A percentile compares a stretch with the other conserved stretches of the same genome.
These are phyloP conservation scores for Nerophis lumbriciformis DNA, from an alignment of 2,113 vertebrate species.

Conservation along the genomic window DNA sequence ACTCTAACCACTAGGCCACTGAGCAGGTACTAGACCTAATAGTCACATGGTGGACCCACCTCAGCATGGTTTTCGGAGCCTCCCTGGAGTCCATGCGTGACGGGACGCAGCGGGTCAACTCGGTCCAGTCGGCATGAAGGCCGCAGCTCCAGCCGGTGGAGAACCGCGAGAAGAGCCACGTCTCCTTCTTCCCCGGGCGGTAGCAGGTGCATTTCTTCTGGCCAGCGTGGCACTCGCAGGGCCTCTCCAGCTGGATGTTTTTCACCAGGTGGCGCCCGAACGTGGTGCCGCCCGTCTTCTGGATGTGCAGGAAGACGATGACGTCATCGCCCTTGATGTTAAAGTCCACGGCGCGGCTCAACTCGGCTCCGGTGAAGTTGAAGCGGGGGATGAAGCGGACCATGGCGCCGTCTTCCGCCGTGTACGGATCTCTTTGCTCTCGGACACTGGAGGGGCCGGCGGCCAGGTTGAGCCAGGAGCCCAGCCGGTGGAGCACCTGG, in stretches of 20 bases:
- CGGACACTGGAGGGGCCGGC: slow-evolving; percentile 23
- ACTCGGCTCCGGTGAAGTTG: slow-evolving; percentile 82
- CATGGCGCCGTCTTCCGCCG: slow-evolving; percentile 83
- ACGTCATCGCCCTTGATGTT: slow-evolving; percentile 92
- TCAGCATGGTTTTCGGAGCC: slow-evolving; percentile 66
- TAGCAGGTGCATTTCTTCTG: slow-evolving; percentile 97
- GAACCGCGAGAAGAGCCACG: slow-evolving; percentile 87
- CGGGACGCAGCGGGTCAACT: slow-evolving; percentile 83
- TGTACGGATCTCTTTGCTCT: slow-evolving; percentile 81
- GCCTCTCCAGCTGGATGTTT: slow-evolving; percentile 93
- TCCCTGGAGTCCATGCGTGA: slow-evolving; percentile 80
- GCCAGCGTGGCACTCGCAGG: slow-evolving; percentile 89
- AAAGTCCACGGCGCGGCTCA: slow-evolving; percentile 81
- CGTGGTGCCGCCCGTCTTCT: slow-evolving; percentile 85
- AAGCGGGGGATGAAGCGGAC: slow-evolving; percentile 84
- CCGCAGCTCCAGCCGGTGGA: slow-evolving; percentile 85
- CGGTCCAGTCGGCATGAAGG: slow-evolving; percentile 82
- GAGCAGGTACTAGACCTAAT: no score
- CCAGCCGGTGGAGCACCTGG: slow-evolving; percentile 78
- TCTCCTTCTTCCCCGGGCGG: slow-evolving; percentile 89
- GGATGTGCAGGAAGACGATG: slow-evolving; percentile 81
- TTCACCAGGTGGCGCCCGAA: slow-evolving; percentile 88
- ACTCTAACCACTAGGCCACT: no score
- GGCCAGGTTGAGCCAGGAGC: slow-evolving; percentile 52
- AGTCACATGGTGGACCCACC: slow-evolving; percentile 64